These are phyloP conservation scores for Doryteuthis pealeii DNA, from an alignment of 1,140 invertebrate species.

Conservation along the genomic window DNA sequence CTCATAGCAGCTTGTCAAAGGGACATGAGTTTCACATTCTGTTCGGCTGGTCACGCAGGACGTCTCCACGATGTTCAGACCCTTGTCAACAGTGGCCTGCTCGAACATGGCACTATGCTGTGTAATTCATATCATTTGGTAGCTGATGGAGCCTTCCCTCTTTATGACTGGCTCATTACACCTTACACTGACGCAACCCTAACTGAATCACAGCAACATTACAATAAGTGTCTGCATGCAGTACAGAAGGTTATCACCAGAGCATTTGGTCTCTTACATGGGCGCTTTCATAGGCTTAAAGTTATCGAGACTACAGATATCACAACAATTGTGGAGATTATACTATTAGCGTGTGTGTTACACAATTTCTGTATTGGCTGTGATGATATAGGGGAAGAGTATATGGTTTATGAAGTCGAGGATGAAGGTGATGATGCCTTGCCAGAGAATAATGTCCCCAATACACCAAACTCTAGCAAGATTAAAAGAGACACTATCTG, in stretches of 20 bases:
- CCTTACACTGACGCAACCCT: slow-evolving; percentile 31
- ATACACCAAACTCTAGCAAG: not conserved
- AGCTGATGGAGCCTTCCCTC: slow-evolving; percentile 31
- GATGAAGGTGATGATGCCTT: not conserved
- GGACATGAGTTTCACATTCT: slow-evolving; percentile 21
- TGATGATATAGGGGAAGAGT: slow-evolving; percentile 4
- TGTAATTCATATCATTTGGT: slow-evolving; percentile 25
- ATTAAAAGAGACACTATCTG: not conserved
- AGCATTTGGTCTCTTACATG: slow-evolving; percentile 50
- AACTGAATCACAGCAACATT: slow-evolving; percentile 36
- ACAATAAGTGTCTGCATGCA: slow-evolving; percentile 40
- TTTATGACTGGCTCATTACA: slow-evolving; percentile 25
- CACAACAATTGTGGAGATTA: slow-evolving; percentile 36
- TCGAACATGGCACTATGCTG: slow-evolving; percentile 20
- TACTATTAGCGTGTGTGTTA: slow-evolving; percentile 45
- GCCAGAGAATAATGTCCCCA: not conserved
- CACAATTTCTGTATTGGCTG: slow-evolving; percentile 50
- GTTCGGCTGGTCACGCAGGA: slow-evolving; percentile 24
- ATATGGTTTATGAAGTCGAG: not conserved
- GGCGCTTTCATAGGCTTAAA: slow-evolving; percentile 47
- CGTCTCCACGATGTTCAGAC: slow-evolving; percentile 29
- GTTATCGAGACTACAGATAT: slow-evolving; percentile 38
- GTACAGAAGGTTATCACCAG: slow-evolving; percentile 49
- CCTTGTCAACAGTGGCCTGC: slow-evolving; percentile 31
- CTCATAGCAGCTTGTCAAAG: slow-evolving; percentile 23